These are phyloP conservation scores for Drosophila suzukii DNA, from an alignment of 1,140 invertebrate genomes.

Conservation along the genomic window DNA sequence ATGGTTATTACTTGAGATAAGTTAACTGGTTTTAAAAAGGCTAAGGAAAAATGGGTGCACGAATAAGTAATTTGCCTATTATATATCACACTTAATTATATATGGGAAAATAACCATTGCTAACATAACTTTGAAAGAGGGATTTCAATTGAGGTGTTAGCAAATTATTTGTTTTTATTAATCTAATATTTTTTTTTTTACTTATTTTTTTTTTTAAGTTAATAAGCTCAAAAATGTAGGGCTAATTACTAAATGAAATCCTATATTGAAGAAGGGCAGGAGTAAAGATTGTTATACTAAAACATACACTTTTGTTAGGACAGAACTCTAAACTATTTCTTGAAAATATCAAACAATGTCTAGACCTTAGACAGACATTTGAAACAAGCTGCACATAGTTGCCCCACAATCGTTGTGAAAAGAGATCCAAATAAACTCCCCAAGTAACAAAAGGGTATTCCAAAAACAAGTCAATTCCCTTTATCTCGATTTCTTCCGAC, in stretches of 20 bases:
- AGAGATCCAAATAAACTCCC: background rate
- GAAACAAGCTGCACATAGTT: background rate
- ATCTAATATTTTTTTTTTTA: no score
- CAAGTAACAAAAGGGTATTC: conserved; percentile 1
- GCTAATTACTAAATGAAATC: no score
- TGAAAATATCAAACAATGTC: background rate
- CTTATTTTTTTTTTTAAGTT: no score
- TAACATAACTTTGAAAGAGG: no score
- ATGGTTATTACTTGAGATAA: background rate
- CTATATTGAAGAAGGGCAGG: background rate
- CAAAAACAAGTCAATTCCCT: background rate
- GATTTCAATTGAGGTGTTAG: no score
- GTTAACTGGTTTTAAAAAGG: background rate
- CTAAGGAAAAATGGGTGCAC: background rate
- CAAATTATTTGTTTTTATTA: no score
- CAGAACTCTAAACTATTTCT: no score
- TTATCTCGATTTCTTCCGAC: background rate
- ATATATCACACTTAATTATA: background rate
- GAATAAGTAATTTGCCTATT: background rate
- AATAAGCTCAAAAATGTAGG: no score
- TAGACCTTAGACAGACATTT: conserved; percentile 6
- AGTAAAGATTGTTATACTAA: no score
- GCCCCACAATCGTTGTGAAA: background rate
- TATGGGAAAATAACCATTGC: background rate
- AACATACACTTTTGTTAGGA: no score